Percentiles rank a stretch among this genome's conserved stretches.
These are phyloP conservation scores for Neoarius graeffei DNA, from an alignment of 2,113 vertebrate genomes.

Conservation along the genomic window DNA sequence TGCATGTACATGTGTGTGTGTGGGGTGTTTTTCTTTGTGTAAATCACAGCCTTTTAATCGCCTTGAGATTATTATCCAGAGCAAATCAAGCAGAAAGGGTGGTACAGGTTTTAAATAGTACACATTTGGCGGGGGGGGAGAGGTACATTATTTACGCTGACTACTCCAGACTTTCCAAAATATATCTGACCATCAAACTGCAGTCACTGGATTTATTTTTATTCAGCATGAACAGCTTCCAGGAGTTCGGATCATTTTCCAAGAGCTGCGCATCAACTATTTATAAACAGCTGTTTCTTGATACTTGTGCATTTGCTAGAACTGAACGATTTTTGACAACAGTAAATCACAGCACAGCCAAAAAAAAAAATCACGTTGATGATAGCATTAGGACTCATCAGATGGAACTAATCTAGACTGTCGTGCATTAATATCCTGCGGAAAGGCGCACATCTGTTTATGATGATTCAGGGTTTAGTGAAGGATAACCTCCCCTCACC, in stretches of 20 bases:
- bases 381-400: not conserved
- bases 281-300: not conserved
- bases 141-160: slow-evolving; percentile 7
- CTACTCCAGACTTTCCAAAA: slow-evolving; percentile 10
- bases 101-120: not conserved
- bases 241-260: not conserved
- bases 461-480: not conserved
- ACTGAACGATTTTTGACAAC: not conserved
- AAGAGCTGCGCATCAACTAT: not conserved
- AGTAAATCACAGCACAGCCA: not conserved
- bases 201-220: not conserved
- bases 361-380: not conserved
- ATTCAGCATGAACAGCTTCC: not conserved
- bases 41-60: slow-evolving; percentile 31
- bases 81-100: slow-evolving; percentile 1
- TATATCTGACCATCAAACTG: not conserved
- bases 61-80: slow-evolving; percentile 1
- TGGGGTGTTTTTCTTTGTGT: not conserved
- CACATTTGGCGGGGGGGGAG: not conserved
- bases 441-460: not conserved
- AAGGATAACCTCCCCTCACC: not conserved
- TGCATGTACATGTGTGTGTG: not conserved
- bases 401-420: not conserved
- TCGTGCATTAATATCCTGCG: not conserved
- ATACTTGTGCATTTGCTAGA: not conserved